Conservation (phyloP, 2,797 vertebrate genomes). For the Ara ararauna region DNA sequence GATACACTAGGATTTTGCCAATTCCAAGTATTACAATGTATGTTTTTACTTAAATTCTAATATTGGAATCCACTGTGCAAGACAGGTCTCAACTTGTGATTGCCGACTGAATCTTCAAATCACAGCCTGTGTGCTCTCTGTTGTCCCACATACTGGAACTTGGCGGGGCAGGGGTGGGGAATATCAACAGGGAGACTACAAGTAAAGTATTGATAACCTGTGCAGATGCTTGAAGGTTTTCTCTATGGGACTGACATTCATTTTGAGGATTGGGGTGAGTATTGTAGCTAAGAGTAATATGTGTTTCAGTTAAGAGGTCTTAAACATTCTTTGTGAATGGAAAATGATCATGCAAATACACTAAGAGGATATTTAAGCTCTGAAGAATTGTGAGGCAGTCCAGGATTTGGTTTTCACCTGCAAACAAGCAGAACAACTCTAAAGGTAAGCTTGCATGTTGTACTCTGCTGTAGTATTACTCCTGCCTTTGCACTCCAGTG, state of each 20-base stretch:
- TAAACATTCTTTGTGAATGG: not conserved
- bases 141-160: not conserved
- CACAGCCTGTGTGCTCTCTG: fast-evolving
- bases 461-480: not conserved
- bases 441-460: not conserved
- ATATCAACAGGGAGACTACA: not conserved
- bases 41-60: not conserved
- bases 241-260: not conserved
- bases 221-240: not conserved
- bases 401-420: not conserved
- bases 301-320: not conserved
- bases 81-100: fast-evolving
- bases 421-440: not conserved
- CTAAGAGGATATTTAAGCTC: not conserved
- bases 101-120: not conserved
- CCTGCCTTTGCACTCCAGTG: not conserved
- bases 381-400: not conserved
- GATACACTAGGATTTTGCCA: not conserved
- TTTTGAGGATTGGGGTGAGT: not conserved
- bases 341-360: not conserved
- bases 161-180: not conserved
- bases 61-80: not conserved
- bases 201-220: not conserved
- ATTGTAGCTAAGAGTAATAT: not conserved
- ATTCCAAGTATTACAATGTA: not conserved